Evolutionary conservation across 2,113 vertebrate species (phyloP).

Genomic region (Rhinogobius similis): DNA sequence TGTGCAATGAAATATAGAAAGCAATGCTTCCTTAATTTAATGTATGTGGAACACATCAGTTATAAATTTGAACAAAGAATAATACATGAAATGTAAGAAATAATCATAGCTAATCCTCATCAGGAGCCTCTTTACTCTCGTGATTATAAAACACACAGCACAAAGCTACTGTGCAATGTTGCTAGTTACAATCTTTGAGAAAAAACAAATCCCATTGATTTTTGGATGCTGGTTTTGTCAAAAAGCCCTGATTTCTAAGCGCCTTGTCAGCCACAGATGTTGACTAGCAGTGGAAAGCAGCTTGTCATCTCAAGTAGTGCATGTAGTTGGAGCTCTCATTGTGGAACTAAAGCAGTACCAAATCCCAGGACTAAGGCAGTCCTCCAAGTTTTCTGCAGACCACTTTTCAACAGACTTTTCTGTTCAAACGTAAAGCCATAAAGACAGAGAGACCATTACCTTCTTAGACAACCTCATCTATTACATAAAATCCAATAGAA

Average conservation of each 20-base stretch:
- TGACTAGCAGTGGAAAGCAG: slow-evolving; percentile 46
- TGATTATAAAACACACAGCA: neutral
- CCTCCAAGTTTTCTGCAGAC: slow-evolving; percentile 50
- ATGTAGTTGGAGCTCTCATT: slow-evolving; percentile 46
- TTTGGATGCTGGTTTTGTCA: slow-evolving; percentile 32
- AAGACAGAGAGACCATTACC: slow-evolving; percentile 45
- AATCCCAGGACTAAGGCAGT: slow-evolving; percentile 44
- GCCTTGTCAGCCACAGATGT: slow-evolving; percentile 53
- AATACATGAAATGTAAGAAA: neutral
- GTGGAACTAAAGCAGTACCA: slow-evolving; percentile 49
- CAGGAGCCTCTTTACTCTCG: neutral
- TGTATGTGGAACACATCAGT: neutral
- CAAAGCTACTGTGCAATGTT: neutral
- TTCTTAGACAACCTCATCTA: slow-evolving; percentile 44
- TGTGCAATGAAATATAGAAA: neutral
- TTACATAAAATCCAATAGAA: slow-evolving; percentile 48
- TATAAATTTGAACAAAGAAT: neutral
- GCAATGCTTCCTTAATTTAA: neutral
- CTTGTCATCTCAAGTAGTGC: slow-evolving; percentile 52
- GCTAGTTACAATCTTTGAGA: neutral
- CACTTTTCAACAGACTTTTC: slow-evolving; percentile 44
- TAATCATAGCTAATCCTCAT: too few species aligned
- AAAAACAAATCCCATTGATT: neutral
- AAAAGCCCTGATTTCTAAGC: slow-evolving; percentile 44
- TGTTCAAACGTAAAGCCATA: slow-evolving; percentile 41